phyloP scores from a whole-genome alignment of 92 coral and sea anemone species.

The Parazoanthus swiftii region DNA sequence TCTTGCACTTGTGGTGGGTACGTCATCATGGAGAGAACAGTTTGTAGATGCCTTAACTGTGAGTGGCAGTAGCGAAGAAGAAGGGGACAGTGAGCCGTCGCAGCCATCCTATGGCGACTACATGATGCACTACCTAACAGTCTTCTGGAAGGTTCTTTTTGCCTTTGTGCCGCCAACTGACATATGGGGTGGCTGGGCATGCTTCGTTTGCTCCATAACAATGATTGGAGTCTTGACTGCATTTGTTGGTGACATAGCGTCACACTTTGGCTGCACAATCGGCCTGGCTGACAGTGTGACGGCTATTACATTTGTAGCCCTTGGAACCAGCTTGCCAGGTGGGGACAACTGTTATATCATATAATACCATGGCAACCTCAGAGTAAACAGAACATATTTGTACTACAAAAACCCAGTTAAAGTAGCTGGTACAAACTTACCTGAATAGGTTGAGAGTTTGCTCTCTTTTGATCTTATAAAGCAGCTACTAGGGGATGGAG shows the following conservation, averaged over 20 bases:
- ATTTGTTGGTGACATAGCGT: constrained; percentile 91
- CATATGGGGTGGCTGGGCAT: constrained; percentile 98
- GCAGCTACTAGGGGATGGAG: too few relatives aligned
- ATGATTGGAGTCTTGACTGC: constrained; percentile 94
- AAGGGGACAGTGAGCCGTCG: constrained; percentile 76
- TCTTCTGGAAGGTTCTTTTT: constrained; percentile 95
- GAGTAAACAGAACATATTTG: too few relatives aligned
- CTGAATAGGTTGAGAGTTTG: too few relatives aligned
- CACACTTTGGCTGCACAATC: constrained; percentile 97
- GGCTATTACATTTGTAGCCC: constrained; percentile 98
- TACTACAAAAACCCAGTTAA: too few relatives aligned
- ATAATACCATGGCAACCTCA: too few relatives aligned
- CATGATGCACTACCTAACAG: constrained; percentile 99
- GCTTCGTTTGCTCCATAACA: constrained; percentile 80
- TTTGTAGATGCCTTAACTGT: constrained; percentile 95
- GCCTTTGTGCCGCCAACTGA: constrained; percentile 96
- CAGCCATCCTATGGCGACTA: constrained; percentile 94
- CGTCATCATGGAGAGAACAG: constrained; percentile 98
- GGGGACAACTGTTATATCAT: background rate
- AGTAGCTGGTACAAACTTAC: too few relatives aligned
- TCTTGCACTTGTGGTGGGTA: constrained; percentile 92
- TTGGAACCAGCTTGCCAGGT: constrained; percentile 99
- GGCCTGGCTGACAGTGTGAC: constrained; percentile 94
- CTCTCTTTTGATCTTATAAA: too few relatives aligned
- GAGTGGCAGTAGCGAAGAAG: constrained; percentile 85